phyloP scores from a whole-genome alignment of 2,888 invertebrate species.

The Silvanus unidentatus region DNA sequence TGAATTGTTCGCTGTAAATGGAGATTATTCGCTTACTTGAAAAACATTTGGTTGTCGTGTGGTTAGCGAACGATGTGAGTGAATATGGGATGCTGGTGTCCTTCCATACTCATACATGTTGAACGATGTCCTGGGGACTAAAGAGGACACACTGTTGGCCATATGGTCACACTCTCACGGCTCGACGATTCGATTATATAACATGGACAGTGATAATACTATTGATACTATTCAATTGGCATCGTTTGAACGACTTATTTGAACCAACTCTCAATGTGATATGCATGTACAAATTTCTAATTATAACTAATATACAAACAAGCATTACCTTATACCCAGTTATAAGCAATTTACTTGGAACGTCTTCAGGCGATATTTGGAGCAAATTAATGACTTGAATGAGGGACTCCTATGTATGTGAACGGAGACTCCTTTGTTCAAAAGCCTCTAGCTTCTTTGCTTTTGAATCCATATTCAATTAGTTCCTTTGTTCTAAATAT shows the following conservation, averaged over 20 bases:
- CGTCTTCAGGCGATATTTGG: slow-evolving; percentile 29
- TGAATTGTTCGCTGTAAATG: too few species aligned
- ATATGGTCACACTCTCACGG: slow-evolving; percentile 12
- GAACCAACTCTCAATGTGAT: background rate
- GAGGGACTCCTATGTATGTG: slow-evolving; percentile 16
- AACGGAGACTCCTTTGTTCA: slow-evolving; percentile 30
- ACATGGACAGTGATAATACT: background rate
- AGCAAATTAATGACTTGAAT: slow-evolving; percentile 32
- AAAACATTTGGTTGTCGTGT: slow-evolving; percentile 3
- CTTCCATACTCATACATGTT: slow-evolving; percentile 15
- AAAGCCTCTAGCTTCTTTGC: slow-evolving; percentile 29
- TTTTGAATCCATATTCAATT: slow-evolving; percentile 38
- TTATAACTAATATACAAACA: slow-evolving; percentile 17
- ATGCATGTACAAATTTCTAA: background rate
- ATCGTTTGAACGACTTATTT: background rate
- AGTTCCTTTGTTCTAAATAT: slow-evolving; percentile 34
- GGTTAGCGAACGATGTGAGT: slow-evolving; percentile 1
- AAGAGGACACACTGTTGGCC: slow-evolving; percentile 9
- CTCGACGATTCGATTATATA: slow-evolving; percentile 12
- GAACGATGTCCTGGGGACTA: slow-evolving; percentile 10
- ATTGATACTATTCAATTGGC: background rate
- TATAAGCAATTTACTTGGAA: slow-evolving; percentile 23
- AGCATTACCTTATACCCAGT: slow-evolving; percentile 20
- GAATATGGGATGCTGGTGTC: background rate
- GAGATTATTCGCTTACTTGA: slow-evolving; percentile 2